phyloP scores from a whole-genome alignment of 2,797 vertebrate species.

The Myripristis jacobus region DNA sequence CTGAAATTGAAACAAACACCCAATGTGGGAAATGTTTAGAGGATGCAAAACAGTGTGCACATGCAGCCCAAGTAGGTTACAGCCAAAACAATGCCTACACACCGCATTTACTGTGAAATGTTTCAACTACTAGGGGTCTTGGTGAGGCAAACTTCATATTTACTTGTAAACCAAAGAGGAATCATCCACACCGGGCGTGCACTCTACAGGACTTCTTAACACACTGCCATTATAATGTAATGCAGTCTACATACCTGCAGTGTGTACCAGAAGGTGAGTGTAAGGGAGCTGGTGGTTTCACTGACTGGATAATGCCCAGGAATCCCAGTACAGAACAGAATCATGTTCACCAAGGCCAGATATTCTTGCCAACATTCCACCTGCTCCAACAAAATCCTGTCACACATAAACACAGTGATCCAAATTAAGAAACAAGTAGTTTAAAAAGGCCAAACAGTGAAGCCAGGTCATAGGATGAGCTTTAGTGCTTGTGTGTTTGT shows the following conservation, averaged over 20 bases:
- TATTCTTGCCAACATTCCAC: conserved; percentile 97
- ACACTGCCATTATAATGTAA: background rate
- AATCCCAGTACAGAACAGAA: conserved; percentile 96
- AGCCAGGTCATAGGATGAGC: background rate
- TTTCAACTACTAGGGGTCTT: too few relatives aligned
- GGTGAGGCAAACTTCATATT: background rate
- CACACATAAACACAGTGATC: conserved; percentile 34
- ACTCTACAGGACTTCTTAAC: background rate
- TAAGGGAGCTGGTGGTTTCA: conserved; percentile 97
- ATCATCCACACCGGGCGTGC: background rate
- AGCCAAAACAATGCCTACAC: too few relatives aligned
- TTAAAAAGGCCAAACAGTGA: background rate
- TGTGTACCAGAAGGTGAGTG: conserved; percentile 98
- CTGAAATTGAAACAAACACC: background rate
- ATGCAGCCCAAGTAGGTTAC: too few relatives aligned
- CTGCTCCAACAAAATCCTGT: conserved; percentile 93
- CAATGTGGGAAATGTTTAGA: background rate
- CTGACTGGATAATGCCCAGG: conserved; percentile 97
- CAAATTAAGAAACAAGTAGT: conserved; percentile 16
- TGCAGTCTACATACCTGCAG: conserved; percentile 86
- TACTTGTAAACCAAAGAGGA: background rate
- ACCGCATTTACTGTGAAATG: too few relatives aligned
- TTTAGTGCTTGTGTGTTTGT: background rate
- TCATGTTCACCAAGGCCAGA: conserved; percentile 96
- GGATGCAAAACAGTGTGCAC: too few relatives aligned